Evolutionary conservation across 92 coral and sea anemone genomes (phyloP).

Genomic region (Heteractis magnifica): DNA sequence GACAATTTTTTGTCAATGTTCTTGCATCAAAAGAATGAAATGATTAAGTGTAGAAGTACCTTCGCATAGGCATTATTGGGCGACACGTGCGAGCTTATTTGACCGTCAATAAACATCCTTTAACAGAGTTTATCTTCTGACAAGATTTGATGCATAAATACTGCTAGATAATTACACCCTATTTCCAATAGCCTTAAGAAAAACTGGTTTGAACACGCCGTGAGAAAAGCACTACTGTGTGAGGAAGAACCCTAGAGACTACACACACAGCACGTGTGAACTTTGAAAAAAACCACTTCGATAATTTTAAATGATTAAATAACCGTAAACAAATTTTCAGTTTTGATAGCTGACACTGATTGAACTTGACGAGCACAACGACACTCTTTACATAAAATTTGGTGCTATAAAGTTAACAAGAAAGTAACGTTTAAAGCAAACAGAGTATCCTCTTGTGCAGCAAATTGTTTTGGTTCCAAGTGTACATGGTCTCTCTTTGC

Average conservation of each 20-base stretch:
- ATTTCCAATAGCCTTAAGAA: conserved; percentile 19
- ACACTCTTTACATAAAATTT: background rate
- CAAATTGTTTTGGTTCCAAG: background rate
- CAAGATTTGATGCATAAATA: background rate
- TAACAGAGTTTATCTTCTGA: conserved; percentile 7
- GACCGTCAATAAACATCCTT: conserved; percentile 5
- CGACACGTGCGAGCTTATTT: conserved; percentile 13
- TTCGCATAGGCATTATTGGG: conserved; percentile 2
- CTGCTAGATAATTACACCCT: conserved; percentile 8
- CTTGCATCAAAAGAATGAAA: background rate
- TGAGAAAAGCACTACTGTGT: conserved; percentile 18
- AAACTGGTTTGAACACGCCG: conserved; percentile 13
- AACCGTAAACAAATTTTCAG: conserved; percentile 9
- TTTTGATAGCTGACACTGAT: conserved; percentile 2
- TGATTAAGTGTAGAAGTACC: background rate
- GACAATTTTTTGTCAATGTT: background rate
- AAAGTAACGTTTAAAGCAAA: background rate
- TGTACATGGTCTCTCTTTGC: too few species aligned
- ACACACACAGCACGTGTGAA: conserved; percentile 19
- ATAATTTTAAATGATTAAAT: conserved; percentile 4
- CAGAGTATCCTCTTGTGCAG: background rate
- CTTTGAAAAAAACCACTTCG: conserved; percentile 1
- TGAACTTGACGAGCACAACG: background rate
- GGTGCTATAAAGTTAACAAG: background rate
- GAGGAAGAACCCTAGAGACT: conserved; percentile 14